Conservation (phyloP, 1,140 invertebrate species). For the Pachyrhynchus sulphureomaculatus region DNA sequence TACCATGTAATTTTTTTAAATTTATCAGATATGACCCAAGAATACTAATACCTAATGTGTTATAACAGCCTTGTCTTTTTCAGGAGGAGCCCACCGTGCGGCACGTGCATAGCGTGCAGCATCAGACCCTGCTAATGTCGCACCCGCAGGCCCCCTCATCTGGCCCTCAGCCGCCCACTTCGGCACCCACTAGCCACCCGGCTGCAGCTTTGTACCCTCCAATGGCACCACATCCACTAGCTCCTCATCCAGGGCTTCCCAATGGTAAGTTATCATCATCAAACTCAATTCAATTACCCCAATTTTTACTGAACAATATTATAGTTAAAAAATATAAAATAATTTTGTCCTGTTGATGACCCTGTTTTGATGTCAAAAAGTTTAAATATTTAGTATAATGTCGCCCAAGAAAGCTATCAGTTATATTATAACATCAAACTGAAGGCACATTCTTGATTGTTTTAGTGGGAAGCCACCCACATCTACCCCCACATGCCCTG, state of each 20-base stretch:
- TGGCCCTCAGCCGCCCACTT: constrained; percentile 40
- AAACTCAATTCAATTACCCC: too few species aligned
- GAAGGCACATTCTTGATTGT: too few species aligned
- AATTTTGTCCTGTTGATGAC: too few species aligned
- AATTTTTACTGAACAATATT: too few species aligned
- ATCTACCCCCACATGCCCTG: constrained; percentile 54
- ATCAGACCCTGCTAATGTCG: constrained; percentile 57
- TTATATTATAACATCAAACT: too few species aligned
- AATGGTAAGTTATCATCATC: constrained; percentile 26
- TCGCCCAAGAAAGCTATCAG: constrained; percentile 30
- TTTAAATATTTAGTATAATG: background rate
- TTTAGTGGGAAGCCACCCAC: constrained; percentile 47
- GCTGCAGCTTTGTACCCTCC: constrained; percentile 35
- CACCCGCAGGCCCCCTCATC: constrained; percentile 48
- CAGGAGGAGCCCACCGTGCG: constrained; percentile 54
- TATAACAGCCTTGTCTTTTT: too few species aligned
- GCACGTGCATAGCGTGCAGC: constrained; percentile 58
- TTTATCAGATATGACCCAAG: too few species aligned
- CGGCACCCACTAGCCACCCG: constrained; percentile 40
- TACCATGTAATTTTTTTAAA: too few species aligned
- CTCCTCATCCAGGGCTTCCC: constrained; percentile 31
- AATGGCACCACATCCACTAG: constrained; percentile 42
- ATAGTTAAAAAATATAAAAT: too few species aligned
- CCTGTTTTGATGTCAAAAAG: background rate
- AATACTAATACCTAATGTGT: too few species aligned